These are phyloP conservation scores for Cynodonichthys magdalenae DNA, from an alignment of 2,797 vertebrate species.

Conservation along the genomic window DNA sequence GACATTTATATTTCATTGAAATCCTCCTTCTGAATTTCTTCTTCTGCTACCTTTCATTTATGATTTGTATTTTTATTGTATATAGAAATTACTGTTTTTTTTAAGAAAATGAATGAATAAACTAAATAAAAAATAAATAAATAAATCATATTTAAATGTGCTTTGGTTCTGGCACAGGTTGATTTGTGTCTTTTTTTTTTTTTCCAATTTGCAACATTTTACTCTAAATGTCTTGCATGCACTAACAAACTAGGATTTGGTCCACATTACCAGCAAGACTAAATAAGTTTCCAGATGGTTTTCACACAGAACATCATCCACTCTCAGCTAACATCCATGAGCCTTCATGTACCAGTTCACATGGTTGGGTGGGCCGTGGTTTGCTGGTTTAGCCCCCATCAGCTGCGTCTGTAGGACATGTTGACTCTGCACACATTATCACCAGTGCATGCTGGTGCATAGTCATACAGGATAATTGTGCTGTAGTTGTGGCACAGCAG, in stretches of 20 bases:
- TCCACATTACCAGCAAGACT: not conserved
- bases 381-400: slow-evolving; percentile 56
- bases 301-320: slow-evolving; percentile 5
- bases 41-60: no score
- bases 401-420: slow-evolving; percentile 70
- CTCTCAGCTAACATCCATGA: slow-evolving; percentile 30
- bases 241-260: not conserved
- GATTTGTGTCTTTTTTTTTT: no score
- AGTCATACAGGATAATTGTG: slow-evolving; percentile 83
- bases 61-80: no score
- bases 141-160: no score
- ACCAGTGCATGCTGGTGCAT: slow-evolving; percentile 83
- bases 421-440: slow-evolving; percentile 83
- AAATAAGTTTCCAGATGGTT: not conserved
- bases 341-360: slow-evolving; percentile 48
- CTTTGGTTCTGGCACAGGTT: no score
- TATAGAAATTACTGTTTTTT: no score
- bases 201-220: no score
- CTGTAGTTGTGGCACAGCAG: slow-evolving; percentile 58
- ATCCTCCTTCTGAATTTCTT: no score
- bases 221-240: no score
- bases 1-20: no score
- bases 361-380: slow-evolving; percentile 34
- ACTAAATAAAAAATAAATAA: no score
- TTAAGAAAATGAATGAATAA: no score